phyloP scores from a whole-genome alignment of 2,113 vertebrate species.

The Ranitomeya variabilis region DNA sequence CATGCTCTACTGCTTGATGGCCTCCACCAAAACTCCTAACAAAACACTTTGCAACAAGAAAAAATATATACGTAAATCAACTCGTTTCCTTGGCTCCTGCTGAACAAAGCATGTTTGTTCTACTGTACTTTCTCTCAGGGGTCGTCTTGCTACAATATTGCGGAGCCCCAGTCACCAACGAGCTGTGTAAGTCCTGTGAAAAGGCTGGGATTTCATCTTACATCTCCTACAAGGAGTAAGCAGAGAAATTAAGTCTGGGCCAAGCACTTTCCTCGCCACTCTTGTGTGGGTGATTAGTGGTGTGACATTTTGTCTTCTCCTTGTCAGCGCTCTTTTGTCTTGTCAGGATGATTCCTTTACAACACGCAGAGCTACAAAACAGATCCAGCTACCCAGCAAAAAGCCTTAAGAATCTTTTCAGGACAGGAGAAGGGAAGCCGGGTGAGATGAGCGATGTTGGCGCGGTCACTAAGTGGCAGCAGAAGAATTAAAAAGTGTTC shows the following conservation, averaged over 20 bases:
- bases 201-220: constrained; percentile 9
- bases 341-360: constrained; percentile 44
- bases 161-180: neutral
- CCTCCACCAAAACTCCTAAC: too few species aligned
- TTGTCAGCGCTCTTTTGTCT: constrained; percentile 57
- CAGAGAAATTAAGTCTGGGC: constrained; percentile 47
- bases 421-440: neutral
- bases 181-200: constrained; percentile 19
- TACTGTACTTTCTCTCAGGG: constrained; percentile 4
- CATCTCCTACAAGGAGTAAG: constrained; percentile 30
- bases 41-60: neutral
- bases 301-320: constrained; percentile 52
- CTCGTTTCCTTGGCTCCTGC: constrained; percentile 72
- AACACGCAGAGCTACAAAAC: constrained; percentile 43
- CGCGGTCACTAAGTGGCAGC: constrained; percentile 18
- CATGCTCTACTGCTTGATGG: neutral
- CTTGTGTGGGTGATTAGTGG: constrained; percentile 52
- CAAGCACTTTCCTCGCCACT: constrained; percentile 56
- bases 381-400: neutral
- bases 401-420: neutral
- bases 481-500: constrained; percentile 11
- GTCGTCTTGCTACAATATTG: constrained; percentile 12
- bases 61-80: neutral
- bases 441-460: neutral
- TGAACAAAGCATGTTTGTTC: constrained; percentile 66